Evolutionary conservation across 2,888 invertebrate species (phyloP).

Genomic region (Maniola hyperantus): DNA sequence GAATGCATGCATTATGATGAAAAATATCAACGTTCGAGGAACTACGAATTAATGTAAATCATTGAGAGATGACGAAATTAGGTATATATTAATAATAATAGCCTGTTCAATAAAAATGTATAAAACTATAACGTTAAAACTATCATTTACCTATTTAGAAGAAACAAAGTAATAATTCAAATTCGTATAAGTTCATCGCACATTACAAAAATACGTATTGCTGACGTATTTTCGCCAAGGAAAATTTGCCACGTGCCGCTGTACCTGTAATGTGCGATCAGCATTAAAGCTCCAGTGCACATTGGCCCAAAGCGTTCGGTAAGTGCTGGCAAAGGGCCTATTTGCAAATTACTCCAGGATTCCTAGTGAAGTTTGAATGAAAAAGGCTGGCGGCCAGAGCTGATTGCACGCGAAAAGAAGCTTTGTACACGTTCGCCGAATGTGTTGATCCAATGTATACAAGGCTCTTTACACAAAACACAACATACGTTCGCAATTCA

Average conservation of each 20-base stretch:
- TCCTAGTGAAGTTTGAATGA: too few relatives aligned
- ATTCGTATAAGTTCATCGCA: slow-evolving; percentile 27
- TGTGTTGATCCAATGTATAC: too few relatives aligned
- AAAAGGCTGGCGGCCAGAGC: too few relatives aligned
- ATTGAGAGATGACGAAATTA: slow-evolving; percentile 27
- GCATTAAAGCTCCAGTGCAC: not conserved
- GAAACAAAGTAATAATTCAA: slow-evolving; percentile 30
- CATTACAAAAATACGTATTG: slow-evolving; percentile 8
- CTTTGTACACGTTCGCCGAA: too few relatives aligned
- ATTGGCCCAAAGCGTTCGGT: too few relatives aligned
- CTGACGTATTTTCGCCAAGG: too few relatives aligned
- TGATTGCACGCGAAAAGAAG: too few relatives aligned
- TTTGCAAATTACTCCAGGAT: too few relatives aligned
- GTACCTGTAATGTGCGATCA: not conserved
- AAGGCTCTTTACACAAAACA: not conserved
- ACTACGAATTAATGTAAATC: slow-evolving; percentile 49
- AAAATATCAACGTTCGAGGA: slow-evolving; percentile 51
- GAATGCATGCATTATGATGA: slow-evolving; percentile 58
- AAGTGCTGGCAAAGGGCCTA: too few relatives aligned
- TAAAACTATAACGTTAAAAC: slow-evolving; percentile 35
- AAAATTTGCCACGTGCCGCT: not conserved
- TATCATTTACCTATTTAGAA: slow-evolving; percentile 40
- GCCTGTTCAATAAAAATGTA: slow-evolving; percentile 30
- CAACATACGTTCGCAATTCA: slow-evolving; percentile 3
- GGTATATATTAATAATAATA: too few relatives aligned